A percentile compares a stretch with the other conserved stretches of the same genome.
Evolutionary conservation across 1,140 invertebrate genomes (phyloP).

Genomic region (Prorops nasuta): DNA sequence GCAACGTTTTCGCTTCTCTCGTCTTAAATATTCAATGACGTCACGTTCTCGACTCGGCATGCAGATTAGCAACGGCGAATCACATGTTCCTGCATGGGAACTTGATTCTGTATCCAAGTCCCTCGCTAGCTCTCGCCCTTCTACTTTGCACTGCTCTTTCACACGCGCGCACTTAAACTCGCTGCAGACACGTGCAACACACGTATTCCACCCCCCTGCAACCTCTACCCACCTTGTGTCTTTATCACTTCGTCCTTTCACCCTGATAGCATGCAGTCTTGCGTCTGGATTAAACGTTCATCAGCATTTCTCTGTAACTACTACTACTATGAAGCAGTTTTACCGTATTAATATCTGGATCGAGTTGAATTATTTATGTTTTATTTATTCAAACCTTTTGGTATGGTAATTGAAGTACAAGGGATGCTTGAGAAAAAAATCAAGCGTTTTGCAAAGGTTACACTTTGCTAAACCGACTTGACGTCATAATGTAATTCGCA

Average conservation of each 20-base stretch:
- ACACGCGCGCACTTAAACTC: background rate
- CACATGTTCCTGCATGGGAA: conserved; percentile 37
- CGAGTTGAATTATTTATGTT: too few relatives aligned
- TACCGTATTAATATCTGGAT: too few relatives aligned
- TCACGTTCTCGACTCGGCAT: conserved; percentile 50
- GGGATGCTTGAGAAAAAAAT: too few relatives aligned
- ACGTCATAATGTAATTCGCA: conserved; percentile 32
- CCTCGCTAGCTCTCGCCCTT: conserved; percentile 10
- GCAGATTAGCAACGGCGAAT: conserved; percentile 50
- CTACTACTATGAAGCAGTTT: too few relatives aligned
- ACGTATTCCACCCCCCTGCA: background rate
- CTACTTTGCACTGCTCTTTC: background rate
- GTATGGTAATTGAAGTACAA: too few relatives aligned
- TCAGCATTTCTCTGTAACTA: conserved; percentile 2
- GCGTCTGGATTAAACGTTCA: conserved; percentile 11
- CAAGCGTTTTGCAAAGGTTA: too few relatives aligned
- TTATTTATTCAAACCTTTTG: too few relatives aligned
- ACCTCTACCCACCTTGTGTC: background rate
- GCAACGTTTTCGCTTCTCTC: conserved; percentile 27
- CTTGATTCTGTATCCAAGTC: conserved; percentile 43
- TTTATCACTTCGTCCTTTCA: conserved; percentile 6
- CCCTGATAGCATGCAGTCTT: background rate
- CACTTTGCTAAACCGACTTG: conserved; percentile 17
- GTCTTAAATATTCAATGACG: conserved; percentile 55
- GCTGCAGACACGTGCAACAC: too few relatives aligned